These are phyloP conservation scores for Heloderma charlesbogerti DNA, from an alignment of 2,113 vertebrate genomes.

Conservation along the genomic window DNA sequence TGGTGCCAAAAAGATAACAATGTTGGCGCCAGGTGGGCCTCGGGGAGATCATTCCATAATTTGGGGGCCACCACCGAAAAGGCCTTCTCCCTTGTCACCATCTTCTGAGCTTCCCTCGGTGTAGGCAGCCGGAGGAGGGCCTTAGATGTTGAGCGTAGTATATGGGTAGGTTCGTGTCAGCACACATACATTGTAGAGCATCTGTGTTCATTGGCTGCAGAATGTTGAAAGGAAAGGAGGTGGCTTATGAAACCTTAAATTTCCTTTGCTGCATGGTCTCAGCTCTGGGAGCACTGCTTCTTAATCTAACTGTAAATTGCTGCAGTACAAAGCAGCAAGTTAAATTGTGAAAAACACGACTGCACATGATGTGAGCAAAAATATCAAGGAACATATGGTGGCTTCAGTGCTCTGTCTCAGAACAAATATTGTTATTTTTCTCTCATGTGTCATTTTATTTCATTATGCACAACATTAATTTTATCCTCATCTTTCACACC, in stretches of 20 bases:
- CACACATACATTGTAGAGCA: not conserved
- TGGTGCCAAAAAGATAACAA: too few species aligned
- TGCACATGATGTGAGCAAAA: not conserved
- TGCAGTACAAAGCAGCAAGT: not conserved
- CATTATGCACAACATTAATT: conserved; percentile 6
- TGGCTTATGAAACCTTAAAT: conserved; percentile 16
- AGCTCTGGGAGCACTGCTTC: not conserved
- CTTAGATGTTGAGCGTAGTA: too few species aligned
- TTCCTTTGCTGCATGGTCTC: not conserved
- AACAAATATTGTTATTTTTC: not conserved
- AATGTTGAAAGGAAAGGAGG: not conserved
- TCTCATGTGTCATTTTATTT: not conserved
- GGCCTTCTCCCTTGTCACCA: too few species aligned
- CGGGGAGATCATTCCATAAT: too few species aligned
- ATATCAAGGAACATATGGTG: not conserved
- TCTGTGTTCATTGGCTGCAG: not conserved
- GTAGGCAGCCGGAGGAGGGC: too few species aligned
- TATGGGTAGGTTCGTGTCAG: too few species aligned
- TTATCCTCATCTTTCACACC: not conserved
- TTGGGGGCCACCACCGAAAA: too few species aligned
- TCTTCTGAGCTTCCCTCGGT: too few species aligned
- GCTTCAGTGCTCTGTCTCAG: not conserved
- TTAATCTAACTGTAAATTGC: not conserved
- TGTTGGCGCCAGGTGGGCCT: too few species aligned
- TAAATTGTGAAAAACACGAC: not conserved